phyloP scores from a whole-genome alignment of 1,140 invertebrate species.

The Pseudomyrmex cubaensis region DNA sequence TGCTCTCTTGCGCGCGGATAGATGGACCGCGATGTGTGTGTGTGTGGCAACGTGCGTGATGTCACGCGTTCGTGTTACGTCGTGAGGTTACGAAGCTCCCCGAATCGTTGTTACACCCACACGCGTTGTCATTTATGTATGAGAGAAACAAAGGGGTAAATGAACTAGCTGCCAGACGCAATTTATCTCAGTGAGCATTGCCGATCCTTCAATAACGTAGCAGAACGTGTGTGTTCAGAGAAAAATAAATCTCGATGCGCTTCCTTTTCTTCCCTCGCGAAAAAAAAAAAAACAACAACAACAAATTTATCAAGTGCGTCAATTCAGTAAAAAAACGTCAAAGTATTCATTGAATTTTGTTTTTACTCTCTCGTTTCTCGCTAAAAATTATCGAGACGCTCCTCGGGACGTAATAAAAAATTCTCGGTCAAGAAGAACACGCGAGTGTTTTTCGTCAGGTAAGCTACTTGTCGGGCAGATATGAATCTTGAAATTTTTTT shows the following conservation, averaged over 20 bases:
- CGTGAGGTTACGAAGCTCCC: slow-evolving; percentile 30
- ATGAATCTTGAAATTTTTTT: background rate
- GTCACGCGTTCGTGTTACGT: slow-evolving; percentile 35
- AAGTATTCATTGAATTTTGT: background rate
- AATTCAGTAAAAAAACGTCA: background rate
- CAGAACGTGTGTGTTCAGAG: background rate
- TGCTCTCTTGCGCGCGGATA: background rate
- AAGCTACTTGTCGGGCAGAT: background rate
- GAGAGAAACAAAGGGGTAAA: background rate
- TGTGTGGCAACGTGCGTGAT: background rate
- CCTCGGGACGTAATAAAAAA: background rate
- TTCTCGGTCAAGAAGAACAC: background rate
- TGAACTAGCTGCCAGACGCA: background rate
- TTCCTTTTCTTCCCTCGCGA: background rate
- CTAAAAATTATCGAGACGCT: background rate
- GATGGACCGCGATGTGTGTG: background rate
- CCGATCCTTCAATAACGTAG: background rate
- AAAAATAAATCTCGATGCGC: background rate
- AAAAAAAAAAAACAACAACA: background rate
- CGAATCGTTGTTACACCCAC: slow-evolving; percentile 5
- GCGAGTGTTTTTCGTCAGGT: background rate
- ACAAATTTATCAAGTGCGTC: no score
- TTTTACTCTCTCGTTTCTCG: background rate
- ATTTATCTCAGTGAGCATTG: background rate
- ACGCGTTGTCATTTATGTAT: background rate